Evolutionary conservation across 2,888 invertebrate species (phyloP).

Genomic region (Drosophila borborema): DNA sequence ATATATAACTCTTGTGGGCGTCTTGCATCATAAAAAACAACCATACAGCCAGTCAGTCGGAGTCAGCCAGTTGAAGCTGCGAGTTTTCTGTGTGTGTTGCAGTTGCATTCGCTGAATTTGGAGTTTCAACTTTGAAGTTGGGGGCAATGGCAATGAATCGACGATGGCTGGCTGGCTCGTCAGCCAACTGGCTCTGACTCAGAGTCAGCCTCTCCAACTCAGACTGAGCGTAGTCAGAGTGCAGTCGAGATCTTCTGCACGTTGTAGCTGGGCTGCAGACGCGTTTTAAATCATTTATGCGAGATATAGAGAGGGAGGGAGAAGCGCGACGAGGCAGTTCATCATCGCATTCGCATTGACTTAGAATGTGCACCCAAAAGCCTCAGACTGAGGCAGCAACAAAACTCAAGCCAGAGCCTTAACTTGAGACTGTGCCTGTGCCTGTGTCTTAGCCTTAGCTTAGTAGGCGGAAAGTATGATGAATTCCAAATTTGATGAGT

Average conservation of each 20-base stretch:
- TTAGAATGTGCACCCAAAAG: constrained; percentile 75
- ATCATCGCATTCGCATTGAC: constrained; percentile 78
- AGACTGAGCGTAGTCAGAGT: not conserved
- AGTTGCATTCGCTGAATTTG: constrained; percentile 37
- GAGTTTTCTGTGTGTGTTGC: constrained; percentile 27
- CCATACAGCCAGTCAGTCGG: not conserved
- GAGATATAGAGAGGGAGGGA: constrained; percentile 33
- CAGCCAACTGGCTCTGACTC: not conserved
- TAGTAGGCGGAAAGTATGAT: constrained; percentile 80
- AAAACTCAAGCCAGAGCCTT: constrained; percentile 14
- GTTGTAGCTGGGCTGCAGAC: constrained; percentile 32
- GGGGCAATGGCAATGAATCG: constrained; percentile 27
- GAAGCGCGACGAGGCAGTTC: constrained; percentile 69
- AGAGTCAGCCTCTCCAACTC: not conserved
- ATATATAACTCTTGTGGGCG: constrained; percentile 71
- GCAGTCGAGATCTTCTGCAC: constrained; percentile 9
- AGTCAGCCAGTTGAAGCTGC: constrained; percentile 45
- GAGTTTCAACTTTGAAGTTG: constrained; percentile 17
- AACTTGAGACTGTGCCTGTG: constrained; percentile 5
- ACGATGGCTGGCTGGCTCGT: constrained; percentile 25
- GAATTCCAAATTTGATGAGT: constrained; percentile 82
- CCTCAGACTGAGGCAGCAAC: constrained; percentile 34
- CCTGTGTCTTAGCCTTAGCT: constrained; percentile 18
- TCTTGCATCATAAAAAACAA: constrained; percentile 77
- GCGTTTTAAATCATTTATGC: constrained; percentile 78